Conservation (phyloP, 2,888 invertebrate genomes). For the Drosophila austrosaltans region DNA sequence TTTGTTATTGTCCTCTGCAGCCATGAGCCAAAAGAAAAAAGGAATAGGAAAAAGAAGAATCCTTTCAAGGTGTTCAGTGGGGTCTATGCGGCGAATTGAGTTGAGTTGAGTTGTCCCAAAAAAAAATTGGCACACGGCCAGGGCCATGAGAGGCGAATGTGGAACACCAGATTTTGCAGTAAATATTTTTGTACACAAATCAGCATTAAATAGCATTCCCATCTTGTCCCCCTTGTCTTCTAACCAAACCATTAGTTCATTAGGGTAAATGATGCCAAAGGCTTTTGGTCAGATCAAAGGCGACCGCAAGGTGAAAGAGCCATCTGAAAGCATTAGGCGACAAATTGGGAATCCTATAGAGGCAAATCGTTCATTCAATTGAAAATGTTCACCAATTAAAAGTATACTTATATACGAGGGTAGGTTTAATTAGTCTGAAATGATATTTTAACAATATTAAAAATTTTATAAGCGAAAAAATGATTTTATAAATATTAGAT, state of each 20-base stretch:
- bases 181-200: constrained; percentile 61
- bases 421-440: no score
- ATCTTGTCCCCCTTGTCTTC: neutral
- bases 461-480: no score
- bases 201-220: constrained; percentile 62
- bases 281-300: constrained; percentile 43
- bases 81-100: constrained; percentile 60
- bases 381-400: no score
- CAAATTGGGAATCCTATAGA: neutral
- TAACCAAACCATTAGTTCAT: constrained; percentile 51
- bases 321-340: neutral
- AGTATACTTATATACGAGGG: no score
- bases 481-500: no score
- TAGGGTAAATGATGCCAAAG: constrained; percentile 50
- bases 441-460: no score
- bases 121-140: constrained; percentile 59
- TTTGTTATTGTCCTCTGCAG: constrained; percentile 54
- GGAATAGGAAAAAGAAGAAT: neutral
- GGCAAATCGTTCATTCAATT: no score
- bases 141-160: constrained; percentile 42
- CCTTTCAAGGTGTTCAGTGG: constrained; percentile 62
- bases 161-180: constrained; percentile 46
- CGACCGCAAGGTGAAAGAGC: constrained; percentile 43
- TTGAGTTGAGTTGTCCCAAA: constrained; percentile 33
- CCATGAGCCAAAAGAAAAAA: constrained; percentile 41